Evolutionary conservation across 2,888 invertebrate species (phyloP).

Genomic region (Antitype chi): DNA sequence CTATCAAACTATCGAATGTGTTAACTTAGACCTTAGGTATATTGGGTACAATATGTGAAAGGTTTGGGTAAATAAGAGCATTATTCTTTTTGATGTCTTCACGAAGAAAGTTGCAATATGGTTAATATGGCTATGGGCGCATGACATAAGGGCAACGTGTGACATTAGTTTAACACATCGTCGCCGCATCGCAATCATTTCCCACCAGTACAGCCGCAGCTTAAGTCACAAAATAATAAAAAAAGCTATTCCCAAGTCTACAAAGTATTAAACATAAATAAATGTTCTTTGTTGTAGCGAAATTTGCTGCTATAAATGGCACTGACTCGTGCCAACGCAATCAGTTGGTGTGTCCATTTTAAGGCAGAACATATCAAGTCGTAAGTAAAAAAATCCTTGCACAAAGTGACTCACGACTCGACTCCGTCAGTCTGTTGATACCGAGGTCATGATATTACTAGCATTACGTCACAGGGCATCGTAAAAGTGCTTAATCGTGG

Average conservation of each 20-base stretch:
- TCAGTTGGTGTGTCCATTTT: constrained; percentile 23
- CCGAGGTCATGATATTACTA: constrained; percentile 39
- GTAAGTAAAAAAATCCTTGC: constrained; percentile 28
- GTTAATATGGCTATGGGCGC: not conserved
- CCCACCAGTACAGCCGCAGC: not conserved
- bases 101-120: not conserved
- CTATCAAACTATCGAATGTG: constrained; percentile 15
- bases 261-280: constrained; percentile 7
- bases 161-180: not conserved
- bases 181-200: not conserved
- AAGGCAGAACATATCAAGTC: constrained; percentile 29
- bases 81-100: constrained; percentile 1
- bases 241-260: not conserved
- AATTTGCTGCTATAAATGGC: constrained; percentile 36
- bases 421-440: constrained; percentile 37
- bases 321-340: constrained; percentile 37
- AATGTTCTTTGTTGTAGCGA: constrained; percentile 11
- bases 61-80: constrained; percentile 12
- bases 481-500: constrained; percentile 56
- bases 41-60: not conserved
- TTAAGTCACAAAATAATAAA: not conserved
- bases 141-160: not conserved
- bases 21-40: not conserved
- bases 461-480: constrained; percentile 58
- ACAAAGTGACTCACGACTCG: constrained; percentile 43